Conservation (phyloP, 1,140 invertebrate genomes). For the Oedothorax gibbosus region DNA sequence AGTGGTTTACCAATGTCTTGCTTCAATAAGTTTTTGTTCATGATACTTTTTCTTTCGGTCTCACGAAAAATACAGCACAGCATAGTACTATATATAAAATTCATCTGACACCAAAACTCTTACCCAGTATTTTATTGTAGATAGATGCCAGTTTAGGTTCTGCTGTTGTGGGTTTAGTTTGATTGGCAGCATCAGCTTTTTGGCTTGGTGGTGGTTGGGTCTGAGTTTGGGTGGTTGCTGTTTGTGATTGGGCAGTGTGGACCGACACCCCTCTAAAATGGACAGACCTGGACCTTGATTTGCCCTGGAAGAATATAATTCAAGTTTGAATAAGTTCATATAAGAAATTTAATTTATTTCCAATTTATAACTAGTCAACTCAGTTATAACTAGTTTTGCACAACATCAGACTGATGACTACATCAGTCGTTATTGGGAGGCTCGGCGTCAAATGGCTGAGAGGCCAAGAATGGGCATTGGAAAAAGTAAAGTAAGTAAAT, state of each 20-base stretch:
- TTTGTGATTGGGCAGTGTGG: conserved; percentile 65
- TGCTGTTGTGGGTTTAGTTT: conserved; percentile 72
- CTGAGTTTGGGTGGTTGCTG: conserved; percentile 59
- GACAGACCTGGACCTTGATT: conserved; percentile 69
- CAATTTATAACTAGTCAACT: too few species aligned
- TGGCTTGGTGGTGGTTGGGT: conserved; percentile 67
- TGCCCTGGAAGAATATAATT: conserved; percentile 44
- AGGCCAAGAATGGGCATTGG: too few species aligned
- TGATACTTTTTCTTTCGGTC: too few species aligned
- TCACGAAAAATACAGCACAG: too few species aligned
- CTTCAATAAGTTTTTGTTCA: too few species aligned
- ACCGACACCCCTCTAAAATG: conserved; percentile 69
- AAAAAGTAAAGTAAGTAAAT: too few species aligned
- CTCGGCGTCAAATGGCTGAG: too few species aligned
- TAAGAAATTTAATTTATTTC: not conserved
- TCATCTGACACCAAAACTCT: not conserved
- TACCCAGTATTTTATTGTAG: conserved; percentile 56
- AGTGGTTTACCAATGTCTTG: too few species aligned
- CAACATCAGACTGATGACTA: too few species aligned
- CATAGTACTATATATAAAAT: too few species aligned
- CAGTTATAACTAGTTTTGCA: too few species aligned
- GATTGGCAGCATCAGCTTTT: conserved; percentile 80
- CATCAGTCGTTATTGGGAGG: too few species aligned
- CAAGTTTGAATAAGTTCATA: not conserved
- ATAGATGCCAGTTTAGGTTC: conserved; percentile 50